Conservation (phyloP, 2,888 invertebrate species). For the Drosophila dives region DNA sequence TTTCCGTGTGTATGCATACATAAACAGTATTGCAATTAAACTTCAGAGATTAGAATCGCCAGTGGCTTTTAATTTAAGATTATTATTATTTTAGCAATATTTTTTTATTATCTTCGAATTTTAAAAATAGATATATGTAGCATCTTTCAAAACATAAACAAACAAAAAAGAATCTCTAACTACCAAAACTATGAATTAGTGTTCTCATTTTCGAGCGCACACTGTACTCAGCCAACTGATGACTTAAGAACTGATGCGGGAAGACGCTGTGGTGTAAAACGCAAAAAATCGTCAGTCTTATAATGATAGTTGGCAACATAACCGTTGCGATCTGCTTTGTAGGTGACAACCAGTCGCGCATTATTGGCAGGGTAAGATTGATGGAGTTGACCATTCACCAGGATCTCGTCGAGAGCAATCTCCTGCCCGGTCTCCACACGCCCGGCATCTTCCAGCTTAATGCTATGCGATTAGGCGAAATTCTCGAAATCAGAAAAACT, state of each 20-base stretch:
- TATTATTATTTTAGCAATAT: too few relatives aligned
- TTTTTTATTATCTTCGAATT: too few relatives aligned
- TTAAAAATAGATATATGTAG: background rate
- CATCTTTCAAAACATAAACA: background rate
- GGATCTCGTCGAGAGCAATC: constrained; percentile 35
- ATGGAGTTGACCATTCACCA: constrained; percentile 39
- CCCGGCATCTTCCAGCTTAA: background rate
- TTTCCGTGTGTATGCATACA: too few relatives aligned
- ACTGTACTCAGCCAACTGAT: constrained; percentile 32
- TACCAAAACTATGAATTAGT: background rate
- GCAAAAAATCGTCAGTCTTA: background rate
- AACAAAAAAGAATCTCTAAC: background rate
- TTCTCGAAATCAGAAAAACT: background rate
- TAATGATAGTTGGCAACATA: constrained; percentile 47
- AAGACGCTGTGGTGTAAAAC: background rate
- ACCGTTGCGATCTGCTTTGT: constrained; percentile 56
- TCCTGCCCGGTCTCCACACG: constrained; percentile 48
- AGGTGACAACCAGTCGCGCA: constrained; percentile 33
- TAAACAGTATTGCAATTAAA: too few relatives aligned
- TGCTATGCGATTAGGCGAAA: constrained; percentile 12
- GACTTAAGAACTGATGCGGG: constrained; percentile 27
- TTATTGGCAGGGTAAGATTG: constrained; percentile 7
- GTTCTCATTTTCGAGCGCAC: background rate
- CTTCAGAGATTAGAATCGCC: too few relatives aligned
- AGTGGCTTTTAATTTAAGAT: too few relatives aligned